Base-by-base conservation (phyloP, 2,888 invertebrate genomes). In the Drosophila demipolita region DNA sequence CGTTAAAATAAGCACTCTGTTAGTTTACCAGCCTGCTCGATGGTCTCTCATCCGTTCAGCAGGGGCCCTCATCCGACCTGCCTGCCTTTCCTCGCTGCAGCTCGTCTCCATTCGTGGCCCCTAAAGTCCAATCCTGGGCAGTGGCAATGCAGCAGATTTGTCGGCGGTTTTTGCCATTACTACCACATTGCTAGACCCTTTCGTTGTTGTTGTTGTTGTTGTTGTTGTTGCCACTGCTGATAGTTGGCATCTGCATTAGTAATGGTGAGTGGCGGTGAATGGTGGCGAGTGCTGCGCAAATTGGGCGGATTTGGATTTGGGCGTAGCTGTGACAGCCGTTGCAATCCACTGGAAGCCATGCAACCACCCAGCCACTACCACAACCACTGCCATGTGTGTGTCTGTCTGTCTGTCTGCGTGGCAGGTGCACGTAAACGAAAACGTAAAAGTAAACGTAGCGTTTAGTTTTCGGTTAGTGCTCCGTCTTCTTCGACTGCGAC, bases 1-100 rank as follows among this genome's bases (percentile, higher is more conserved):
- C 87, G 90, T 87, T 90, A 87, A 90, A 89, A 84, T 90, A 87
- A 90, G 90, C 85, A 84, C 87, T 86, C 83, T 78, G 90, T 89
- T 87, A 87, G 84, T 90, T 87, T 84, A 73, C 82, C 82, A 80
- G 89, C 78, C 89, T 89, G 89, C 85, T 79, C 85, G 72, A 75
- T 78, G 88, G 83, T 59, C 65, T 64, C 66, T 64, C 70, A 50
- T 74, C 77, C 83, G 59, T 69, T 63, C 54, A 62, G 36, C 66
- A 40, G 60, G 42, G 36, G 17, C 48, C 42, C 20, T 17, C 58
- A 62, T 59, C 29, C 12, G 29, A 29, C 1, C 29, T 29, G 29
- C 29, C 5, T 11, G 15, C 9, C 40, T 20, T 3, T 5, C n/a
- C 15, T 17, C 1, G 0, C 36, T 17, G 20, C 62, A 26, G 4